Evolutionary conservation across 2,888 invertebrate genomes (phyloP).

Genomic region (Drosophila kanekoi): DNA sequence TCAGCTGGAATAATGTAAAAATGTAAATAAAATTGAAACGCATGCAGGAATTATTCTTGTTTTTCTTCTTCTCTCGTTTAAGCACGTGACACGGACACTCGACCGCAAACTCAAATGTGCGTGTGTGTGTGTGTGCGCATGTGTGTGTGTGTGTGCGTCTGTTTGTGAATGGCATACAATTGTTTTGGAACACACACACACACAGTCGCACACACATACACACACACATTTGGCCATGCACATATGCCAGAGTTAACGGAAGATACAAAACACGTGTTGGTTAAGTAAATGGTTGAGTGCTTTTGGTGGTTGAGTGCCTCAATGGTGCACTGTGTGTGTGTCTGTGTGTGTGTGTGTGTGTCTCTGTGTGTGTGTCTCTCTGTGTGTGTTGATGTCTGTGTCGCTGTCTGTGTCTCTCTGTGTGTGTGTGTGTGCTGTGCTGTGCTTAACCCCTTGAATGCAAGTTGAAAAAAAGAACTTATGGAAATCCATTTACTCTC

Average conservation of each 20-base stretch:
- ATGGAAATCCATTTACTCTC: conserved; percentile 43
- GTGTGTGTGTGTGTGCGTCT: conserved; percentile 33
- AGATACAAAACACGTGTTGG: conserved; percentile 36
- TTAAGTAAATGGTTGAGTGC: conserved; percentile 40
- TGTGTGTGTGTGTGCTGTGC: conserved; percentile 28
- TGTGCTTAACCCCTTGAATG: conserved; percentile 55
- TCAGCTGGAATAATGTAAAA: conserved; percentile 53
- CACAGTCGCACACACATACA: too few relatives aligned
- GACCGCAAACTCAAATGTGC: conserved; percentile 12
- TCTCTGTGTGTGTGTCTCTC: conserved; percentile 1
- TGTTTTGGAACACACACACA: conserved; percentile 22
- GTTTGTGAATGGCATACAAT: conserved; percentile 51
- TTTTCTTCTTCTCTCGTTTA: conserved; percentile 14
- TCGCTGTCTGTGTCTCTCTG: background rate
- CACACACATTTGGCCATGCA: conserved; percentile 7
- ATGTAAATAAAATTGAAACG: conserved; percentile 73
- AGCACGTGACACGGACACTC: conserved; percentile 75
- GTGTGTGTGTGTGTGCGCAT: conserved; percentile 16
- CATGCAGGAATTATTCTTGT: conserved; percentile 73
- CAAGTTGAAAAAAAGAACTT: conserved; percentile 31
- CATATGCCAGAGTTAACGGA: conserved; percentile 32
- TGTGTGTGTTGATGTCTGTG: background rate
- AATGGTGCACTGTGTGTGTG: too few relatives aligned
- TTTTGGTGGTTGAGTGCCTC: conserved; percentile 5
- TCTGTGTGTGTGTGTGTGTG: too few relatives aligned